Base-by-base conservation (phyloP, 1,140 invertebrate genomes). In the Varroa destructor region DNA sequence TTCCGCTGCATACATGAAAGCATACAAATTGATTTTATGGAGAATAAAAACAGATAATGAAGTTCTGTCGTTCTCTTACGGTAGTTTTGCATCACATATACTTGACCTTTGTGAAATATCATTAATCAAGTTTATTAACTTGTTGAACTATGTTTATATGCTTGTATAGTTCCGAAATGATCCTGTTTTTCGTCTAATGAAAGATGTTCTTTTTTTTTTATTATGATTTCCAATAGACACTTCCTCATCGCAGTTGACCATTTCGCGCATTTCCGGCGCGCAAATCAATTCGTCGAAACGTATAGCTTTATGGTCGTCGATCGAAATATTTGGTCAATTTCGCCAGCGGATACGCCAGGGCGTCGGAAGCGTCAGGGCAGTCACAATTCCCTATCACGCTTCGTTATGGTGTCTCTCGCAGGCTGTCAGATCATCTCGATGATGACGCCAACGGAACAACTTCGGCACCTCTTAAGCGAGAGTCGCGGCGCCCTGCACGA, bases 341-440 rank as follows among this genome's bases (percentile, higher is more conserved):
- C 61, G 10, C 40, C 46, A 12, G 37, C 61, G 12, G 61, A 67
- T 4, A 67, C 3, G 5, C 40, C 61, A 12, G 61, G n/a, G 2
- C 40, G 46, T 36, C 36, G 40, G 12, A 40, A 67, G 8, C 61
- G 61, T 14, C 61, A 25, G 8, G 61, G 61, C 40, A 37, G 46
- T 14, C 3, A 51, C 46, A 5, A 51, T 8, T 40, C 61, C 1
- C 40, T 46, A 14, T 36, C 61, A 10, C 40, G 46, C 14, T 67
- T 67, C 46, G 61, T 67, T 40, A 67, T 67, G 46, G 40, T 67
- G 12, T 67, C 61, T 1, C 61, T 43, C 46, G 36, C 87, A 82
- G 91, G 91, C 14, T 87, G 89, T 43, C 88, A 92, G 76, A 85
- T 95, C 73, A 81, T 93, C 64, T 83, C 86, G 71, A 88, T 93